Percentiles rank a stretch among this genome's conserved stretches.
These are phyloP conservation scores for Pelmatolapia mariae DNA, from an alignment of 2,113 vertebrate genomes.

Conservation along the genomic window DNA sequence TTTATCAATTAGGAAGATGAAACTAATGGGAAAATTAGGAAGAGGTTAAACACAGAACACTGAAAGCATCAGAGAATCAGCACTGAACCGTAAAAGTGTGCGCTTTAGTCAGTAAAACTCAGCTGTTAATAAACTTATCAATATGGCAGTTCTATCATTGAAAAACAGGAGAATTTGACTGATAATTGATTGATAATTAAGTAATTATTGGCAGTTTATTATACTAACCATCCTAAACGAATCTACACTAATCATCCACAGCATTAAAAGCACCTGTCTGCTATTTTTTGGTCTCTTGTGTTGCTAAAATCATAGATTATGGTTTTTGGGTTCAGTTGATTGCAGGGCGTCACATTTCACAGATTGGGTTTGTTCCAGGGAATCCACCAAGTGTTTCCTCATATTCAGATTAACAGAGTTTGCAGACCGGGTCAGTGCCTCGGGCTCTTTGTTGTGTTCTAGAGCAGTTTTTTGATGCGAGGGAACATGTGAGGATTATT, in stretches of 20 bases:
- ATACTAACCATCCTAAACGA: neutral
- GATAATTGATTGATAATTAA: neutral
- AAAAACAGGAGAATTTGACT: fast-evolving
- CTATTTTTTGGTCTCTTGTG: neutral
- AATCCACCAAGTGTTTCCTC: neutral
- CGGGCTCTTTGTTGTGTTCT: neutral
- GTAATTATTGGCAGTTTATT: neutral
- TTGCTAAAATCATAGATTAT: neutral
- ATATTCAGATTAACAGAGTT: neutral
- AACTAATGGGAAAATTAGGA: neutral
- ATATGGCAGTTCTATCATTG: neutral
- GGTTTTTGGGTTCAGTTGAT: neutral
- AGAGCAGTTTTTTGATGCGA: neutral
- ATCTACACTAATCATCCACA: neutral
- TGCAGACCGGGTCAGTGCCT: neutral
- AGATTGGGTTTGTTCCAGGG: neutral
- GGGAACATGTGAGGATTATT: neutral
- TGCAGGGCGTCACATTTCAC: neutral
- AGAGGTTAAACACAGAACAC: neutral
- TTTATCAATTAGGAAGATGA: neutral
- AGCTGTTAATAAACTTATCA: neutral
- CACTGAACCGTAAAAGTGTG: fast-evolving
- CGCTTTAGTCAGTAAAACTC: neutral
- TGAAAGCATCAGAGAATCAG: neutral
- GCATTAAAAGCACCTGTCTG: neutral